Base-by-base conservation (phyloP, 2,888 invertebrate genomes). In the Nineta flava region DNA sequence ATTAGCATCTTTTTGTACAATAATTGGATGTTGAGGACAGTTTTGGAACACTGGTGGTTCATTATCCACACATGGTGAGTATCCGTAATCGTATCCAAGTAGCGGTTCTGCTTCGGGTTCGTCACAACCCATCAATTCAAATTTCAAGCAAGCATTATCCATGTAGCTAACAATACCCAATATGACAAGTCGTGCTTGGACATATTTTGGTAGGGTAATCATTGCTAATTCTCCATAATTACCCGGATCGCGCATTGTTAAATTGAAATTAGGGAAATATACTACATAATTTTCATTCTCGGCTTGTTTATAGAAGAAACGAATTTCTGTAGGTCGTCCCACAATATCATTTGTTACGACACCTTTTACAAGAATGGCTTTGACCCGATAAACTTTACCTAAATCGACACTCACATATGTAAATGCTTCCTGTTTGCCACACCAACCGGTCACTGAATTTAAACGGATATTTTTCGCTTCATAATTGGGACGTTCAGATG, bases 1-100 rank as follows among this genome's bases (percentile, higher is more conserved):
- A 57, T 90, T 86, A 0, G 82, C 77, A 59, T 93, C 92, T 50
- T 87, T 88, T 61, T 84, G 83, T 0, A 94, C 92, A 21, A 88
- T 74, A 47, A 95, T 85, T 9, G 94, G 91, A 60, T 91, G 87
- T 59, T 87, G 87, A 5, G 95, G 96, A 59, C 95, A 96, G 62
- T 95, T 94, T 67, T 90, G 87, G 79, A 96, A 96, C 9, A 90
- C 85, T 21, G 95, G 96, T 3, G 95, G 94, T 61, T 95, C 95
- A 59, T 93, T 92, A 65, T 96, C 40, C 57, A 93, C 92, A 66
- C 93, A 94, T 0, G 92, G 87, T 1, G 93, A 93, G 65, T 87
- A 92, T 53, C 91, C 92, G 57, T 91, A 88, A 64, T 93, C 91
- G 61, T 90, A 94, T 50, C 93, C 93, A 38, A 93, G 69, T n/a